Percentiles rank a stretch among this genome's conserved stretches.
Evolutionary conservation across 2,888 invertebrate genomes (phyloP).

Genomic region (Rhagonycha fulva): DNA sequence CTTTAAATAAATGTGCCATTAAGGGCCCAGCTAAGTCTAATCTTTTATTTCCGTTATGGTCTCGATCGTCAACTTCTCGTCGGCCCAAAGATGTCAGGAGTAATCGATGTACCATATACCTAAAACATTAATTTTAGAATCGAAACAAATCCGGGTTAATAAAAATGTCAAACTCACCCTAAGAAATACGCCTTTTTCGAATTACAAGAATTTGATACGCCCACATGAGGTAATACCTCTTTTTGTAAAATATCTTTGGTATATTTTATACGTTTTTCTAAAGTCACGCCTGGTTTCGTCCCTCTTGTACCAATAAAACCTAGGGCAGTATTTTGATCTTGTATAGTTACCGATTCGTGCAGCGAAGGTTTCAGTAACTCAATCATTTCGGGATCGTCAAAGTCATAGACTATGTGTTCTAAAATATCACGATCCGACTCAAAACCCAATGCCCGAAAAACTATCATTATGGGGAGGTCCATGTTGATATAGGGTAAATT

Average conservation of each 20-base stretch:
- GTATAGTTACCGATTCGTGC: conserved; percentile 99
- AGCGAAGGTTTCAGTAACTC: conserved; percentile 99
- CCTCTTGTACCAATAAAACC: conserved; percentile 99
- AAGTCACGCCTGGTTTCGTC: conserved; percentile 96
- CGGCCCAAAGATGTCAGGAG: conserved; percentile 91
- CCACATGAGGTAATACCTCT: conserved; percentile 99
- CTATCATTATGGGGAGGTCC: conserved; percentile 99
- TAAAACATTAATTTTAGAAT: neutral
- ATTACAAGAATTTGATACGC: conserved; percentile 99
- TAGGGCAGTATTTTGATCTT: conserved; percentile 97
- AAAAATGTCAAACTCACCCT: conserved; percentile 59
- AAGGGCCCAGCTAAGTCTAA: conserved; percentile 97
- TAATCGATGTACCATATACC: conserved; percentile 97
- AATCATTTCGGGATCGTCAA: conserved; percentile 99
- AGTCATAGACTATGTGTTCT: conserved; percentile 99
- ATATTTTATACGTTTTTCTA: conserved; percentile 98
- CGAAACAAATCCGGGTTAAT: neutral
- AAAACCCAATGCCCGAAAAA: conserved; percentile 92
- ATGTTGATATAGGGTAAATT: conserved; percentile 98
- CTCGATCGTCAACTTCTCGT: conserved; percentile 97
- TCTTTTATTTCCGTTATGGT: conserved; percentile 99
- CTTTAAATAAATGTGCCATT: conserved; percentile 94
- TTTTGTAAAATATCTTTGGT: conserved; percentile 99
- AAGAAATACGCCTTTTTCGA: conserved; percentile 99
- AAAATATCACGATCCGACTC: conserved; percentile 99